These are phyloP conservation scores for Plecotus auritus DNA, from an alignment of 2,113 vertebrate genomes.

Conservation along the genomic window DNA sequence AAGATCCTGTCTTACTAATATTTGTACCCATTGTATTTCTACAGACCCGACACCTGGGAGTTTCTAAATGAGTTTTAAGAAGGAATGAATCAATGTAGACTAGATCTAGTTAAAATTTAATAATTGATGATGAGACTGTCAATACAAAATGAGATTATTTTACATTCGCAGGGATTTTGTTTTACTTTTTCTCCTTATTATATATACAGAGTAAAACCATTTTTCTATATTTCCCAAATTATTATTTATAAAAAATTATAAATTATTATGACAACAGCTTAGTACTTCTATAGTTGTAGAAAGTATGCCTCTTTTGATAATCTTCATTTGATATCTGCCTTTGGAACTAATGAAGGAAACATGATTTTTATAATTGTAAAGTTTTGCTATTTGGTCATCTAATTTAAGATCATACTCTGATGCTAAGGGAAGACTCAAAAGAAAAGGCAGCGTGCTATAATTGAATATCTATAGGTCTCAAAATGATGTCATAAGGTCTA, in stretches of 20 bases:
- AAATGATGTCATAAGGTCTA: neutral
- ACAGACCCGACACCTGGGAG: neutral
- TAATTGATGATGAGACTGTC: neutral
- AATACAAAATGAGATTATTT: neutral
- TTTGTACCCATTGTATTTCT: neutral
- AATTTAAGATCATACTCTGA: neutral
- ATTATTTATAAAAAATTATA: neutral
- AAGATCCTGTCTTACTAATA: neutral
- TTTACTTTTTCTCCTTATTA: neutral
- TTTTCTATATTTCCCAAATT: neutral
- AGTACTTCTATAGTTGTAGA: neutral
- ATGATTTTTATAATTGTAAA: neutral
- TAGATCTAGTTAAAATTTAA: neutral
- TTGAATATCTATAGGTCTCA: neutral
- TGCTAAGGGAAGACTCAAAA: neutral
- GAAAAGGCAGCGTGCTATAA: neutral
- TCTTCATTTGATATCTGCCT: neutral
- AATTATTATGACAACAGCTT: neutral
- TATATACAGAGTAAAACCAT: neutral
- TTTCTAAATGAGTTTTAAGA: neutral
- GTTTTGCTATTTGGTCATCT: neutral
- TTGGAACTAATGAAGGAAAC: neutral
- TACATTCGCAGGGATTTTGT: neutral
- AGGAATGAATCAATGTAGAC: neutral
- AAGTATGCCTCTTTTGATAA: neutral